Evolutionary conservation across 2,888 invertebrate genomes (phyloP).

Genomic region (Balanococcus diminutus): DNA sequence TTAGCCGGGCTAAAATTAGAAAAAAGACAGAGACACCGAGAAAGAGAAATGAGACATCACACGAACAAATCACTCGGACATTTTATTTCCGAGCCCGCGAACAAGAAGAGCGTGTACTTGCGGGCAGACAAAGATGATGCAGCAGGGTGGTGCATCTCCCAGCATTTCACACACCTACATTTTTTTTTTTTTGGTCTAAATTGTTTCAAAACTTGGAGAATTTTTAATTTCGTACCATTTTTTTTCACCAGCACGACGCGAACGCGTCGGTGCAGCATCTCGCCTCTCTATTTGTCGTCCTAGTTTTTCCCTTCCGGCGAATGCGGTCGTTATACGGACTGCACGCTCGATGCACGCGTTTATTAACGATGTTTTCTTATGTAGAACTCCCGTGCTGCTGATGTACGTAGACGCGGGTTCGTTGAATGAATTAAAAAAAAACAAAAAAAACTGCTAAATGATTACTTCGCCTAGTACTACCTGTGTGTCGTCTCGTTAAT

Average conservation of each 20-base stretch:
- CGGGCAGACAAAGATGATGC: not conserved
- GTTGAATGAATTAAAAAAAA: not conserved
- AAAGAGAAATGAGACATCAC: slow-evolving; percentile 31
- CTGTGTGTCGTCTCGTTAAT: slow-evolving; percentile 19
- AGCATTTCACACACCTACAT: slow-evolving; percentile 17
- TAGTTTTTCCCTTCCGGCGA: slow-evolving; percentile 30
- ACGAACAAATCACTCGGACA: slow-evolving; percentile 39
- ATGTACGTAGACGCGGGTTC: not conserved
- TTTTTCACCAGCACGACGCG: not conserved
- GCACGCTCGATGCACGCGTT: slow-evolving; percentile 19
- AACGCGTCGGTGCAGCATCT: no score
- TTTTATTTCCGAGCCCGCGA: slow-evolving; percentile 36
- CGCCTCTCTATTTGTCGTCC: not conserved
- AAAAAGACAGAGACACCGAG: slow-evolving; percentile 18
- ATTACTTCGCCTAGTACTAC: not conserved
- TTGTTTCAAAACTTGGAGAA: not conserved
- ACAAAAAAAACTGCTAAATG: slow-evolving; percentile 7
- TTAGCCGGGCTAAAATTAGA: slow-evolving; percentile 34
- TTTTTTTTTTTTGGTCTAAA: not conserved
- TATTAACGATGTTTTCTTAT: slow-evolving; percentile 14
- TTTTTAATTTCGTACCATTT: not conserved
- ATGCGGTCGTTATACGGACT: slow-evolving; percentile 17
- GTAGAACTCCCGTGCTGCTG: not conserved
- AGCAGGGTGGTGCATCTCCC: not conserved
- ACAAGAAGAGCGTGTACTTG: slow-evolving; percentile 4